A percentile compares a stretch with the other conserved stretches of the same genome.
These are phyloP conservation scores for Chalcis sispes DNA, from an alignment of 2,888 invertebrate species.

Conservation along the genomic window DNA sequence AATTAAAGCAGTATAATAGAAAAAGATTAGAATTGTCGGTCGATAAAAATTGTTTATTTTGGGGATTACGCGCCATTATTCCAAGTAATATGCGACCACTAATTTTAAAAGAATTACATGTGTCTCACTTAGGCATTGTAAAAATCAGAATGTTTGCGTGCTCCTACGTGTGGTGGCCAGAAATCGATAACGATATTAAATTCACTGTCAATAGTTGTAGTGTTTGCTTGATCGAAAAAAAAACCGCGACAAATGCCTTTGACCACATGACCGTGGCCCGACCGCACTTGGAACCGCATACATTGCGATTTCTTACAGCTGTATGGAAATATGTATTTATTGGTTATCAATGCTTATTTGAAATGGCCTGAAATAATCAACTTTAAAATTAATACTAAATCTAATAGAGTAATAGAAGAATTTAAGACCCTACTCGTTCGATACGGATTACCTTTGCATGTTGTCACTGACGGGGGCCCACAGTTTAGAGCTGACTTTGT, in stretches of 20 bases:
- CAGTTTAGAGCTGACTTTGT: constrained; percentile 56
- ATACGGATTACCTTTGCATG: not conserved
- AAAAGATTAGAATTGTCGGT: constrained; percentile 46
- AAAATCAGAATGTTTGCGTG: constrained; percentile 59
- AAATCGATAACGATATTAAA: constrained; percentile 33
- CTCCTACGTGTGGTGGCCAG: constrained; percentile 57
- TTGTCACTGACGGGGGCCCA: constrained; percentile 53
- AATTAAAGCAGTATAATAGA: not conserved
- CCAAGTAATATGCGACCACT: constrained; percentile 32
- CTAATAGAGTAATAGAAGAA: too few species aligned
- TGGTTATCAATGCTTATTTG: constrained; percentile 58
- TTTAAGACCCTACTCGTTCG: not conserved
- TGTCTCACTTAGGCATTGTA: constrained; percentile 57
- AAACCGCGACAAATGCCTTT: not conserved
- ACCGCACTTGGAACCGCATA: not conserved
- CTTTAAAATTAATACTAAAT: too few species aligned
- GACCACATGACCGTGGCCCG: not conserved
- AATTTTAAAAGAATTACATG: constrained; percentile 53
- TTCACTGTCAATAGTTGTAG: not conserved
- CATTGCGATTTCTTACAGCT: constrained; percentile 41
- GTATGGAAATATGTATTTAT: constrained; percentile 53
- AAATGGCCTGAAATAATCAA: constrained; percentile 13
- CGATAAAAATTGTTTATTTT: constrained; percentile 53
- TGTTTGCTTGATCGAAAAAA: not conserved
- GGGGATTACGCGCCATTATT: constrained; percentile 51